A percentile compares a stretch with the other conserved stretches of the same genome.
Evolutionary conservation across 2,113 vertebrate species (phyloP).

Genomic region (Ammospiza nelsoni): DNA sequence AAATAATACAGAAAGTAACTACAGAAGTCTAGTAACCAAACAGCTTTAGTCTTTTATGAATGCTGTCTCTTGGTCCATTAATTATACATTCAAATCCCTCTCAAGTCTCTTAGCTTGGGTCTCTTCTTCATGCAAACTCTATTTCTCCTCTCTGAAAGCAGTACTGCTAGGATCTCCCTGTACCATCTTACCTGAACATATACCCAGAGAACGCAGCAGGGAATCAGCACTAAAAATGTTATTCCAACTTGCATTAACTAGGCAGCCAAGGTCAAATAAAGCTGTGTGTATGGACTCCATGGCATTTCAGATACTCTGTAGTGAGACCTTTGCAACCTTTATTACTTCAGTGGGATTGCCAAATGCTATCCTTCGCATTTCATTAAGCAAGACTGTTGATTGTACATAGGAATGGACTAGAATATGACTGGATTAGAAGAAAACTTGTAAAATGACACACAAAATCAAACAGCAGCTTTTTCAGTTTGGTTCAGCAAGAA

Average conservation of each 20-base stretch:
- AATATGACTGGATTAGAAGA: not conserved
- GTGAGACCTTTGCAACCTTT: not conserved
- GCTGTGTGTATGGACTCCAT: not conserved
- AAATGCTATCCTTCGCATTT: not conserved
- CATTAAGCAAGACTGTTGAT: not conserved
- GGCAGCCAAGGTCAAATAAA: not conserved
- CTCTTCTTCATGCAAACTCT: not conserved
- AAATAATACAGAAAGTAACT: not conserved
- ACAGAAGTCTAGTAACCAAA: not conserved
- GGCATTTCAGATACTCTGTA: not conserved
- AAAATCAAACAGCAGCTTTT: not conserved
- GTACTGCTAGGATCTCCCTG: not conserved
- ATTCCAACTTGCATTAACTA: not conserved
- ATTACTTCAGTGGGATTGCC: not conserved
- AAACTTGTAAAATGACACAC: not conserved
- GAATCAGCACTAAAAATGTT: not conserved
- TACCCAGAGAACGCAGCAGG: not conserved
- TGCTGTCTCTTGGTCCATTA: not conserved
- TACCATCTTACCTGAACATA: not conserved
- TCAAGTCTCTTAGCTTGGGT: not conserved
- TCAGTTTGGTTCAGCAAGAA: not conserved
- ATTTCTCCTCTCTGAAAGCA: not conserved
- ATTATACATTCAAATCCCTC: not conserved
- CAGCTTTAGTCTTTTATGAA: not conserved
- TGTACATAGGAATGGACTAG: not conserved